Conservation (phyloP, 1,140 invertebrate species). For the Drepana arcuata region DNA sequence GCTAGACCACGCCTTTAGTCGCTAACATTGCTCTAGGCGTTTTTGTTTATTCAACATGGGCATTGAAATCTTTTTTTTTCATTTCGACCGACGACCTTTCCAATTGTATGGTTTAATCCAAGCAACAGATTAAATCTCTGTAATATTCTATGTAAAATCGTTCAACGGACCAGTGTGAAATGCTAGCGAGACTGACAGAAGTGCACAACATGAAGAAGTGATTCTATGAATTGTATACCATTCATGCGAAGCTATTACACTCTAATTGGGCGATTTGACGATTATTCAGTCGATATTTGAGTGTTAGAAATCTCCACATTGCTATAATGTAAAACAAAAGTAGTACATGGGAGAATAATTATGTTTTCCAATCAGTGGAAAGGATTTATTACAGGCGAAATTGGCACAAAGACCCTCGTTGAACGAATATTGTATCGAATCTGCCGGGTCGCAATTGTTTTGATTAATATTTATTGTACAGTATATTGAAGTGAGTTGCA, state of each 20-base stretch:
- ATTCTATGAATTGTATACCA: conserved; percentile 30
- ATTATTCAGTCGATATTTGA: conserved; percentile 26
- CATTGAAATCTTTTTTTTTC: conserved; percentile 34
- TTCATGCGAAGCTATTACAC: conserved; percentile 23
- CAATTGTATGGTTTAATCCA: conserved; percentile 50
- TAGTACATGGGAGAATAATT: no score
- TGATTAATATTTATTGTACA: conserved; percentile 20
- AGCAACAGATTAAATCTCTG: conserved; percentile 50
- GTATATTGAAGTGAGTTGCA: conserved; percentile 19
- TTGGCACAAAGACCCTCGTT: no score
- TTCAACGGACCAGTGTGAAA: conserved; percentile 39
- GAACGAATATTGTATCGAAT: no score
- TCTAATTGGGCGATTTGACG: conserved; percentile 29
- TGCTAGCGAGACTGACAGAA: conserved; percentile 20
- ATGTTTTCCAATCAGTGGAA: no score
- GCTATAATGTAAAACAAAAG: no score
- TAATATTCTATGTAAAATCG: conserved; percentile 48
- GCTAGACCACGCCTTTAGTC: conserved; percentile 31
- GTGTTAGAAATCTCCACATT: conserved; percentile 25
- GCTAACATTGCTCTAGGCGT: conserved; percentile 46
- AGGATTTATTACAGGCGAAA: no score
- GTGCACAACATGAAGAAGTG: conserved; percentile 16
- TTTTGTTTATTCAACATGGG: conserved; percentile 49
- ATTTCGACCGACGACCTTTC: conserved; percentile 40
- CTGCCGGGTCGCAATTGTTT: no score